Evolutionary conservation across 2,797 vertebrate species (phyloP).

Genomic region (Thunnus albacares): DNA sequence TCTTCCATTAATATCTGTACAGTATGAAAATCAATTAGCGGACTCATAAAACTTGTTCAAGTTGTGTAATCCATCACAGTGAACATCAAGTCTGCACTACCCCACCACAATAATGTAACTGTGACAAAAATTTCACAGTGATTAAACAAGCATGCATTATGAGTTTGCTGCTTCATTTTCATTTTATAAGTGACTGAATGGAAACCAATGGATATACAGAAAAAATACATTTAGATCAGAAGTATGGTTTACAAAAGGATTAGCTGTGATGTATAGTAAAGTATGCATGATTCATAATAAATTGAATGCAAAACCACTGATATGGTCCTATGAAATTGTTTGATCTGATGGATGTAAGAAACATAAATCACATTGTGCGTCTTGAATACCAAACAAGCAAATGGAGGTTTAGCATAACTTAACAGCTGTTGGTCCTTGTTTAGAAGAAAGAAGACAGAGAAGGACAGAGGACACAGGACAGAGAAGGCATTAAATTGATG

Average conservation of each 20-base stretch:
- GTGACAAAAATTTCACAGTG: background rate
- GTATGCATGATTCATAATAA: background rate
- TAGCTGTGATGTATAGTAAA: background rate
- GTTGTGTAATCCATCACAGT: background rate
- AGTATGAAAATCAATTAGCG: background rate
- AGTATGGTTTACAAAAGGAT: too few species aligned
- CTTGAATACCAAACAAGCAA: background rate
- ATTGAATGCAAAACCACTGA: background rate
- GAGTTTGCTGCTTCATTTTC: background rate
- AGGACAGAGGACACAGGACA: too few species aligned
- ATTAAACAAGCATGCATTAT: background rate
- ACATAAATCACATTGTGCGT: background rate
- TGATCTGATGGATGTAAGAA: background rate
- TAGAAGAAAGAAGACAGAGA: too few species aligned
- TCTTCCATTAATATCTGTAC: too few species aligned
- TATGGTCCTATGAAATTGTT: background rate
- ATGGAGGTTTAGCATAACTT: background rate
- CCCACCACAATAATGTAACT: background rate
- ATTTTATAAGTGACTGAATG: background rate
- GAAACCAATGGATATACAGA: background rate
- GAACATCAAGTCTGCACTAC: background rate
- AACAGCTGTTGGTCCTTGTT: too few species aligned
- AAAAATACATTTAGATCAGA: background rate
- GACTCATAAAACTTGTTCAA: background rate
- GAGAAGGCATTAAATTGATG: too few species aligned